These are phyloP conservation scores for Rhinoraja longicauda DNA, from an alignment of 2,797 vertebrate species.

Conservation along the genomic window DNA sequence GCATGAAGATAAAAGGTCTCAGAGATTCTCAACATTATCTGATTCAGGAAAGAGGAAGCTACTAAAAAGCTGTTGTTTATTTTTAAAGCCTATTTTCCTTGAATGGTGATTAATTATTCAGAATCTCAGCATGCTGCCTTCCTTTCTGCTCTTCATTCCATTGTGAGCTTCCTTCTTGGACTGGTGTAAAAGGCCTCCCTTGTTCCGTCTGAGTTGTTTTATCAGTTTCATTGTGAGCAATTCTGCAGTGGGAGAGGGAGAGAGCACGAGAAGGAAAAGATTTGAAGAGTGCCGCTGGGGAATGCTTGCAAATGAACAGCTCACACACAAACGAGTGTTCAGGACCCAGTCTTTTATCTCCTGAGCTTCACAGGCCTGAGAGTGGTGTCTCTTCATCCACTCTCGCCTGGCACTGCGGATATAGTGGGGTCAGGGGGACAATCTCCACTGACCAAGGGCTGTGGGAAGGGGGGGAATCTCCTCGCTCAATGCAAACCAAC, in stretches of 20 bases:
- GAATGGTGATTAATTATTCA: slow-evolving; percentile 9
- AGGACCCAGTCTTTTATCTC: neutral
- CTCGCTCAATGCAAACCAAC: neutral
- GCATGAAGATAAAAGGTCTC: neutral
- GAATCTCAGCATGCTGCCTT: neutral
- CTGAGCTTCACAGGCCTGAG: neutral
- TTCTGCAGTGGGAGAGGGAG: neutral
- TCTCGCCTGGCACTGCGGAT: neutral
- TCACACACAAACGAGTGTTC: neutral
- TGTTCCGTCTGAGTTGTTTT: slow-evolving; percentile 8
- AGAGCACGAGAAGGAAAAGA: neutral
- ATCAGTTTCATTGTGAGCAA: slow-evolving; percentile 10
- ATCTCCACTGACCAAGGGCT: neutral
- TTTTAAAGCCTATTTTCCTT: neutral
- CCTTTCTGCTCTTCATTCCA: slow-evolving; percentile 10
- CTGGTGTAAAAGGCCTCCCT: slow-evolving; percentile 12
- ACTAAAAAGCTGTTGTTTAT: neutral
- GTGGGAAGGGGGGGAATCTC: neutral
- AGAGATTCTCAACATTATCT: neutral
- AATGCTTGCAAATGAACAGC: neutral
- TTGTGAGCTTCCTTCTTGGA: slow-evolving; percentile 26
- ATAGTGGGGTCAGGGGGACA: neutral
- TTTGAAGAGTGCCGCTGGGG: neutral
- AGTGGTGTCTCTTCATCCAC: neutral
- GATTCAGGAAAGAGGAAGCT: neutral